A percentile compares a stretch with the other conserved stretches of the same genome.
Evolutionary conservation across 2,888 invertebrate species (phyloP).

Genomic region (Leptodirus hochenwartii): DNA sequence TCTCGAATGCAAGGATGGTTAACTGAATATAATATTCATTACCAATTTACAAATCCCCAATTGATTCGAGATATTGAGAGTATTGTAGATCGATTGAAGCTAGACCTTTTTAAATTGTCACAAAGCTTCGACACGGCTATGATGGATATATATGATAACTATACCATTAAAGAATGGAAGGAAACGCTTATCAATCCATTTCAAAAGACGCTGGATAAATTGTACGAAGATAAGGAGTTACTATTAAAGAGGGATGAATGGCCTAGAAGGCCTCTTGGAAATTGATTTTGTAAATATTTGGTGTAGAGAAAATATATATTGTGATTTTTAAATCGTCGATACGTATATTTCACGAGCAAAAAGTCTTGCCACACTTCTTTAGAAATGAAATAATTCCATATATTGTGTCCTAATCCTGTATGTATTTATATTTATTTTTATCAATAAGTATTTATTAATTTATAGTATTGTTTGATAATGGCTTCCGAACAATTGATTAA

Average conservation of each 20-base stretch:
- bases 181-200: conserved; percentile 33
- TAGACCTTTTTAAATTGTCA: conserved; percentile 29
- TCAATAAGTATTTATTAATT: too few relatives aligned
- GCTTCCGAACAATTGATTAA: too few relatives aligned
- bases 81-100: conserved; percentile 32
- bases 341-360: too few relatives aligned
- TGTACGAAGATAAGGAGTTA: conserved; percentile 29
- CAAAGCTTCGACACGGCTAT: conserved; percentile 33
- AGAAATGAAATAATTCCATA: too few relatives aligned
- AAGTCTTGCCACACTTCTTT: too few relatives aligned
- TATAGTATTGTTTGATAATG: too few relatives aligned
- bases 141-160: conserved; percentile 36
- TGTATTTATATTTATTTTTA: too few relatives aligned
- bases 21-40: conserved; percentile 44
- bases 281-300: too few relatives aligned
- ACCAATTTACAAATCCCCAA: conserved; percentile 43
- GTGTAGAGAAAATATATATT: too few relatives aligned
- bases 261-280: conserved; percentile 38
- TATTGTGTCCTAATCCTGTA: too few relatives aligned
- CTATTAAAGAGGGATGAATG: conserved; percentile 29
- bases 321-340: too few relatives aligned
- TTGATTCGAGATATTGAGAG: conserved; percentile 37
- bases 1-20: conserved; percentile 35
- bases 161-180: conserved; percentile 40
- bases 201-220: conserved; percentile 30